Percentiles rank a stretch among this genome's conserved stretches.
phyloP scores from a whole-genome alignment of 2,113 vertebrate species.

The Alces alces region DNA sequence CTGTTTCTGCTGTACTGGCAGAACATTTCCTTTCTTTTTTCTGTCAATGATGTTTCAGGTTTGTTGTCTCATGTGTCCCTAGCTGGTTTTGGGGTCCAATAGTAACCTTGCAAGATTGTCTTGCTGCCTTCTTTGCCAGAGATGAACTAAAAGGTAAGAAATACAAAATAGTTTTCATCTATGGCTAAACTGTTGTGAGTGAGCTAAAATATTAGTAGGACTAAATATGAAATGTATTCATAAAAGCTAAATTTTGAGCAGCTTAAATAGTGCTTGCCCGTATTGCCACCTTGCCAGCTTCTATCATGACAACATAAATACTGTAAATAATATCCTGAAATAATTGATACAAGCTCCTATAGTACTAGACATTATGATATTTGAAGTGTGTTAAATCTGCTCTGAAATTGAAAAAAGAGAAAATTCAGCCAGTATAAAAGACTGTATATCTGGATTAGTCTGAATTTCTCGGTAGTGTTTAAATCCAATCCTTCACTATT shows the following conservation, averaged over 20 bases:
- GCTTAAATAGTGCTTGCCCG: background rate
- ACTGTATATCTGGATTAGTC: background rate
- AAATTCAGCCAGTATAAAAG: background rate
- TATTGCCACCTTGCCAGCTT: background rate
- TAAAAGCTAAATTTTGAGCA: background rate
- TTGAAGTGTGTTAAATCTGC: background rate
- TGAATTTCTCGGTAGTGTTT: background rate
- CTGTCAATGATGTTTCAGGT: slow-evolving; percentile 84
- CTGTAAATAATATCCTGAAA: background rate
- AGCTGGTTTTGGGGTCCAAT: slow-evolving; percentile 99
- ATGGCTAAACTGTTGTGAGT: background rate
- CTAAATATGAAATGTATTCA: background rate
- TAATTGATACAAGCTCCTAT: background rate
- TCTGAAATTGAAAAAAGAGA: background rate
- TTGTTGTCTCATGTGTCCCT: slow-evolving; percentile 84
- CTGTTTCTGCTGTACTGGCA: slow-evolving; percentile 82
- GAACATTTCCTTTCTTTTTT: slow-evolving; percentile 78
- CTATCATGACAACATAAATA: background rate
- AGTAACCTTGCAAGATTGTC: slow-evolving; percentile 98
- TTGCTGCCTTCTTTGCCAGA: slow-evolving; percentile 97
- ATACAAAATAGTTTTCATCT: slow-evolving; percentile 20
- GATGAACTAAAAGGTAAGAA: slow-evolving; percentile 97
- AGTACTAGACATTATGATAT: background rate
- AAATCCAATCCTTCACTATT: background rate
- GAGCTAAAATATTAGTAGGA: background rate